Evolutionary conservation across 35 echinoderm and acorn worm species (phyloP).

Genomic region (Amphiura filiformis): DNA sequence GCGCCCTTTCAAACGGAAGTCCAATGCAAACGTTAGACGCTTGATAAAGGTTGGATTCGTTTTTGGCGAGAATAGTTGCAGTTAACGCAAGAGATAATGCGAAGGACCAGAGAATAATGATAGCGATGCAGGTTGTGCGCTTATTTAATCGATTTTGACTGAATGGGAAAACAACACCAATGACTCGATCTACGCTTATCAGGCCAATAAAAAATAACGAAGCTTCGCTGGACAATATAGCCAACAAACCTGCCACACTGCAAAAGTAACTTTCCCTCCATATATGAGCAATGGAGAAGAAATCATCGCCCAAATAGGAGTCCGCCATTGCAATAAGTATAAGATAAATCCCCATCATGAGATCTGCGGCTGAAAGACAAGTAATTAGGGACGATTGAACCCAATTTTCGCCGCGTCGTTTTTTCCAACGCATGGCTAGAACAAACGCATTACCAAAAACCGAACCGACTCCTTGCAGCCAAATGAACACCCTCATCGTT

Average conservation of each 20-base stretch:
- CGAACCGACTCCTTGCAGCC: background rate
- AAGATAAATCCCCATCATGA: constrained; percentile 79
- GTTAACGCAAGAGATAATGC: constrained; percentile 23
- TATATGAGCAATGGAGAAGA: constrained; percentile 30
- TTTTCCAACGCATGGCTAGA: background rate
- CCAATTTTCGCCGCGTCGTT: background rate
- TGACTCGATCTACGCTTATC: constrained; percentile 73
- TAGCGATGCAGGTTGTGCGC: background rate
- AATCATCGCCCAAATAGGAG: constrained; percentile 49
- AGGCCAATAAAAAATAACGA: constrained; percentile 62
- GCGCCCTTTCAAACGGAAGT: constrained; percentile 55
- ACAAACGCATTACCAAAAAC: background rate
- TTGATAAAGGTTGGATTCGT: constrained; percentile 51
- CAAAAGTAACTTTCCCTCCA: constrained; percentile 65
- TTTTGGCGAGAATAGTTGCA: constrained; percentile 26
- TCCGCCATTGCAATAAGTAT: constrained; percentile 60
- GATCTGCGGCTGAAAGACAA: constrained; percentile 60
- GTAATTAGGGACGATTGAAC: constrained; percentile 50
- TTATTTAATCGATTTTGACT: constrained; percentile 34
- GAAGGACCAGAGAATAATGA: constrained; percentile 48
- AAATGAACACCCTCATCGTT: background rate
- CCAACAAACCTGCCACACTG: constrained; percentile 56
- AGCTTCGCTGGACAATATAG: constrained; percentile 65
- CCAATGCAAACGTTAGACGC: constrained; percentile 76
- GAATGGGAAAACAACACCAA: constrained; percentile 76